phyloP scores from a whole-genome alignment of 2,113 vertebrate genomes.

The Corynorhinus townsendii region DNA sequence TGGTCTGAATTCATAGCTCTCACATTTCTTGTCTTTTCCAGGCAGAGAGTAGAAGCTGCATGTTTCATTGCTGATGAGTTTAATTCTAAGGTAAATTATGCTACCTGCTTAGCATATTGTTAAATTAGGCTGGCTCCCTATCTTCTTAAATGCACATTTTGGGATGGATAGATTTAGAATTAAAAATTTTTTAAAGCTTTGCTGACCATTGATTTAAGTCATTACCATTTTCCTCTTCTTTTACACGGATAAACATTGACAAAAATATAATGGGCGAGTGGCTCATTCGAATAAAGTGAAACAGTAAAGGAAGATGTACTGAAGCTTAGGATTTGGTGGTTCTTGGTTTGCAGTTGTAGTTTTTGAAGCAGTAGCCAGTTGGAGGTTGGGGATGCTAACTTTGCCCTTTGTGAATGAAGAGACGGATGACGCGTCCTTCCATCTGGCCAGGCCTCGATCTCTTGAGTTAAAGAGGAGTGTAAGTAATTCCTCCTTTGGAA shows the following conservation, averaged over 20 bases:
- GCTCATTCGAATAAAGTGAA: background rate
- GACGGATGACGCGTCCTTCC: background rate
- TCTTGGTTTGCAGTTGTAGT: background rate
- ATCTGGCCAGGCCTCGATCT: background rate
- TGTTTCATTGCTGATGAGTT: slow-evolving; percentile 7
- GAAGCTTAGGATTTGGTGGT: background rate
- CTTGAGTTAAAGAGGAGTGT: background rate
- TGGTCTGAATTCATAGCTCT: background rate
- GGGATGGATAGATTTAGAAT: slow-evolving; percentile 34
- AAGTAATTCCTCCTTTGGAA: background rate
- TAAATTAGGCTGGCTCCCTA: slow-evolving; percentile 28
- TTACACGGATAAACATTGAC: slow-evolving; percentile 18
- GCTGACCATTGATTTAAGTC: background rate
- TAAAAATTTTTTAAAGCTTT: background rate
- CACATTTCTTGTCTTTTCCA: background rate
- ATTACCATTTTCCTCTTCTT: slow-evolving; percentile 15
- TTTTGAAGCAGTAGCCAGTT: background rate
- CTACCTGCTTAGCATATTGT: slow-evolving; percentile 46
- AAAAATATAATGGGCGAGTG: background rate
- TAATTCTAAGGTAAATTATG: slow-evolving; percentile 47
- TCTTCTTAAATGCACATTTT: slow-evolving; percentile 56
- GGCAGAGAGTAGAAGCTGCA: background rate
- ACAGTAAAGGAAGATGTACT: background rate
- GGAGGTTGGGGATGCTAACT: background rate
- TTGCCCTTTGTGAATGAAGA: background rate